Percentiles rank a stretch among this genome's conserved stretches.
These are phyloP conservation scores for Ctenochaetus hawaiiensis DNA, from an alignment of 2,797 vertebrate species.

Conservation along the genomic window DNA sequence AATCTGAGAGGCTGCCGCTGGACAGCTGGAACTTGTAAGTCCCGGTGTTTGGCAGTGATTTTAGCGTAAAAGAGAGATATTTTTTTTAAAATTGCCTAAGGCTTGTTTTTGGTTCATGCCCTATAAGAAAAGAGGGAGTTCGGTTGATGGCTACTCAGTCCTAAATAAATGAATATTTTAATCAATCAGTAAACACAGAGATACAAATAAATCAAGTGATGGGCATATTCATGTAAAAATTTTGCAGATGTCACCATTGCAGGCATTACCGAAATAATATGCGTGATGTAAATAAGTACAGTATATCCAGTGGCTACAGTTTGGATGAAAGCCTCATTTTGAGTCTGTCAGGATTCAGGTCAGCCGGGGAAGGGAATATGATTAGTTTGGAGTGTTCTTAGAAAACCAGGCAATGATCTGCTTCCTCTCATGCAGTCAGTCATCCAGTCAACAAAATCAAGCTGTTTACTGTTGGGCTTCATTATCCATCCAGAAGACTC, in stretches of 20 bases:
- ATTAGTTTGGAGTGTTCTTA: conserved; percentile 77
- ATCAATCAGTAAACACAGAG: conserved; percentile 8
- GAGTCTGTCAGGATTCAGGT: conserved; percentile 75
- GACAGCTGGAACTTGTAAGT: conserved; percentile 76
- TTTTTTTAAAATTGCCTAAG: conserved; percentile 29
- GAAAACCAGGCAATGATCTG: conserved; percentile 76
- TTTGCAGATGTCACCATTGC: background rate
- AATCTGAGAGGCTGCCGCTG: conserved; percentile 72
- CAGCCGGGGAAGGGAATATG: conserved; percentile 59
- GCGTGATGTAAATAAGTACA: conserved; percentile 22
- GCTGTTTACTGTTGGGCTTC: conserved; percentile 80
- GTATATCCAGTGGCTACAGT: conserved; percentile 40
- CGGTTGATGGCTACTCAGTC: background rate
- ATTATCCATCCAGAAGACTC: conserved; percentile 74
- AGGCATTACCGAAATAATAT: conserved; percentile 1
- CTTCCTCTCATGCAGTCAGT: conserved; percentile 62
- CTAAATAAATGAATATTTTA: conserved; percentile 12
- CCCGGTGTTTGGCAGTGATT: conserved; percentile 63
- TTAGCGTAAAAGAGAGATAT: conserved; percentile 50
- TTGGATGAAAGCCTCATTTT: conserved; percentile 61
- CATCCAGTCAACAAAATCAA: conserved; percentile 78
- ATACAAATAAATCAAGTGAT: background rate
- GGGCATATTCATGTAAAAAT: background rate
- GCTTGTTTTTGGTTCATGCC: conserved; percentile 8
- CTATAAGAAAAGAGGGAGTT: background rate